Evolutionary conservation across 2,797 vertebrate species (phyloP).

Genomic region (Synaphobranchus kaupii): DNA sequence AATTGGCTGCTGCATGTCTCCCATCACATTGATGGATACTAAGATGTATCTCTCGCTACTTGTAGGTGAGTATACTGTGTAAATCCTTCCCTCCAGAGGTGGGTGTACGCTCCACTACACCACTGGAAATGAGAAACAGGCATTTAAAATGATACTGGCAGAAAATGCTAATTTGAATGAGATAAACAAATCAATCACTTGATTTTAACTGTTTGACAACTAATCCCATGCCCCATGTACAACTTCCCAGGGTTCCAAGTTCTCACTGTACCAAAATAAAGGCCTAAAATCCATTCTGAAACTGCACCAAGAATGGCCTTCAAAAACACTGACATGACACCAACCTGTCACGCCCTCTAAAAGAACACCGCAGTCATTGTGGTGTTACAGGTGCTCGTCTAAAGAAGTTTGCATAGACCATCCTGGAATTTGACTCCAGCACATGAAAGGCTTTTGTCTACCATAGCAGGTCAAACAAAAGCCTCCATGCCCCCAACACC

Average conservation of each 20-base stretch:
- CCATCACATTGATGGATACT: too few relatives aligned
- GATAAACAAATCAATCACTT: not conserved
- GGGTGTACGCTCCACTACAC: too few relatives aligned
- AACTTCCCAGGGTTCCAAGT: not conserved
- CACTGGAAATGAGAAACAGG: too few relatives aligned
- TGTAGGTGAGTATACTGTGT: too few relatives aligned
- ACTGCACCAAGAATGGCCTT: not conserved
- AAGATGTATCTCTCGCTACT: too few relatives aligned
- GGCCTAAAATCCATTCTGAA: not conserved
- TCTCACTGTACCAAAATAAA: not conserved
- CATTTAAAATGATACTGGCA: not conserved
- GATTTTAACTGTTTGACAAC: not conserved
- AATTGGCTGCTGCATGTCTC: too few relatives aligned
- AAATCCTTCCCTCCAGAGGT: too few relatives aligned
- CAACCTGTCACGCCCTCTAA: not conserved
- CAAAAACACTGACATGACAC: not conserved
- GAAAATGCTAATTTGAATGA: not conserved
- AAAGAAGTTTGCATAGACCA: not conserved
- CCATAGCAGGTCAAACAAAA: not conserved
- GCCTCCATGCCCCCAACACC: not conserved
- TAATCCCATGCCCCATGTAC: not conserved
- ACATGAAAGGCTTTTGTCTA: not conserved
- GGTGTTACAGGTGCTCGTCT: not conserved
- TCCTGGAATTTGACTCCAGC: constrained; percentile 6
- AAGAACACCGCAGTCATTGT: not conserved